Base-by-base conservation (phyloP, 1,140 invertebrate genomes). In the Vanessa atalanta region DNA sequence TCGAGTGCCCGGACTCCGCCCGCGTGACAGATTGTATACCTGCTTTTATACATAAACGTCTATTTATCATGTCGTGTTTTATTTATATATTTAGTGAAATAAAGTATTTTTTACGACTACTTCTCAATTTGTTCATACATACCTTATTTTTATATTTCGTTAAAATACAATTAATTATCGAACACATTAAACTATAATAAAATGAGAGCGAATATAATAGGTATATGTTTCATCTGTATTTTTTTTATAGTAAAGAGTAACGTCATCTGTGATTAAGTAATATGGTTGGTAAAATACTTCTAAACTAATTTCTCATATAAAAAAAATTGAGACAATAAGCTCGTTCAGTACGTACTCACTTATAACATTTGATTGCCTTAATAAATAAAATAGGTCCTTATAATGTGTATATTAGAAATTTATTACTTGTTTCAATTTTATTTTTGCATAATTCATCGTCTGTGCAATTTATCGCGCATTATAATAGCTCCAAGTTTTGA, bases 1-100 rank as follows among this genome's bases (percentile, higher is more conserved):
- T 96, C 96, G 5, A 97, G 96, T 86, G 95, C 96, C 67, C 95
- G 95, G 6, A 94, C 88, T 63, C 88, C 82, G 65, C 83, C 85
- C 67, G 79, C 89, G 79, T 91, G 87, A 91, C 86, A 84, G 43
- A 83, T 76, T 85, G 70, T 85, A 80, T 80, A 82, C 79, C 76
- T 80, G 81, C 77, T 89, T 89, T 87, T 88, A 88, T 89, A 89
- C 85, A 90, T 92, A 90, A 88, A 90, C 83, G 82, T 86, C 84
- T 90, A 90, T 90, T 89, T 90, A 89, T 90, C 84, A 86, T 76
- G 70, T 70, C 75, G 76, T 79, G 65, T 84, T 83, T 89, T 81
- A 82, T 81, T 83, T 79, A 73, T 73, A 66, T 68, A 72, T 72
- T 72, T 72, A 76, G 65, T 65, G 14, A 61, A 73, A 77, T 70